Evolutionary conservation across 2,797 vertebrate species (phyloP), one percentile per base, ranked within the genome.

Genomic region (Cyclopterus lumpus): DNA sequence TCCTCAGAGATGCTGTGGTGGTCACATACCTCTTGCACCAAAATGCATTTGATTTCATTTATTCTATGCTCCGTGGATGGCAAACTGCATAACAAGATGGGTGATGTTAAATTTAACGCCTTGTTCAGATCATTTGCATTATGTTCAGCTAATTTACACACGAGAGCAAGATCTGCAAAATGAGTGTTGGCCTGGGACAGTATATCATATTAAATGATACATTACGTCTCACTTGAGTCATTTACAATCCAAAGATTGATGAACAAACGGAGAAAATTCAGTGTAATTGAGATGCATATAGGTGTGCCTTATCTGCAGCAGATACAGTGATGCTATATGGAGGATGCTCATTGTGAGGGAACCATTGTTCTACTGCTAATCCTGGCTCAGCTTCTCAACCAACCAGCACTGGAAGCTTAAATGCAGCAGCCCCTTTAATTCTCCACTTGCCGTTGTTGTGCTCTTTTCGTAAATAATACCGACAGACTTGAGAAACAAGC

Each of bases 1-100:
- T 95, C 94, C 94, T 94, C 77, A 32, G 94, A 95, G 95, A 95
- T 93, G 88, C 90, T 20, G 68, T 60, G 84, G 92, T 87, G 90
- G 93, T 93, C 89, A 90, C 76, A 91, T 86, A 88, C 86, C 86
- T 90, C 88, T 88, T 75, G 85, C 78, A 86, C 88, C 86, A 86
- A 90, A 92, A 91, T 65, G 78, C 87, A 83, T 90, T 92, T 91
- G 91, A 92, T 92, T 94, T 90, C 74, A 86, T 91, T 91, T 92
- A 75, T 83, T 86, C 85, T 62, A 16, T 74, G 82, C 75, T 89
- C 71, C 42, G 48, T 87, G 77, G 71, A 66, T 76, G 69, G 77
- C 60, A 82, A 81, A 79, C 60, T 49, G 32, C 84, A 81, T 86
- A 91, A 89, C 86, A 89, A 87, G 92, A 80, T 36, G 67, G 83